Conservation (phyloP, 2,113 vertebrate species). For the Ophiodon elongatus region DNA sequence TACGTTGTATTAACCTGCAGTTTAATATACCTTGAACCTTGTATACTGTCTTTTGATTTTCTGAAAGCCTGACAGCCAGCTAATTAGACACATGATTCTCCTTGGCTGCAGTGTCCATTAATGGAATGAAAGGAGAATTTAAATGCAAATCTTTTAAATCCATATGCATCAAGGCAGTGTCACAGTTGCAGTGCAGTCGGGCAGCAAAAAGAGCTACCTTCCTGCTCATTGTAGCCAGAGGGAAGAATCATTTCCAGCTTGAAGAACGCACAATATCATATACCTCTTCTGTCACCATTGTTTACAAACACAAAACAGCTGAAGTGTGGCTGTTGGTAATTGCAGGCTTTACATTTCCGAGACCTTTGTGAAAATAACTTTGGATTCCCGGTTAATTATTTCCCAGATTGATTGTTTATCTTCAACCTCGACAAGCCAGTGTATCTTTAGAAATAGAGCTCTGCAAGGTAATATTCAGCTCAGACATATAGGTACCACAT, state of each 20-base stretch:
- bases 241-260: not conserved
- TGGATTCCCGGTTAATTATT: slow-evolving; percentile 24
- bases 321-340: slow-evolving; percentile 23
- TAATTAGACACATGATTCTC: not conserved
- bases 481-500: slow-evolving; percentile 43
- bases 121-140: not conserved
- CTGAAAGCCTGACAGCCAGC: too few species aligned
- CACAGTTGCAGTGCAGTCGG: not conserved
- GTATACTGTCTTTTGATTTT: not conserved
- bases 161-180: not conserved
- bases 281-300: slow-evolving; percentile 2
- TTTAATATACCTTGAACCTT: not conserved
- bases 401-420: slow-evolving; percentile 18
- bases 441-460: slow-evolving; percentile 15
- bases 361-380: slow-evolving; percentile 37
- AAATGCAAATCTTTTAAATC: not conserved
- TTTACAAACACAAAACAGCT: slow-evolving; percentile 15
- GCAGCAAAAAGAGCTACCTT: not conserved
- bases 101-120: not conserved
- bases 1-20: not conserved
- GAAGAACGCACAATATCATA: not conserved
- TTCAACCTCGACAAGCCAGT: slow-evolving; percentile 16
- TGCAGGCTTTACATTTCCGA: slow-evolving; percentile 36
- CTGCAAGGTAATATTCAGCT: slow-evolving; percentile 19
- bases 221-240: not conserved